Evolutionary conservation across 2,888 invertebrate genomes (phyloP).

Genomic region (Spicauda simplicius): DNA sequence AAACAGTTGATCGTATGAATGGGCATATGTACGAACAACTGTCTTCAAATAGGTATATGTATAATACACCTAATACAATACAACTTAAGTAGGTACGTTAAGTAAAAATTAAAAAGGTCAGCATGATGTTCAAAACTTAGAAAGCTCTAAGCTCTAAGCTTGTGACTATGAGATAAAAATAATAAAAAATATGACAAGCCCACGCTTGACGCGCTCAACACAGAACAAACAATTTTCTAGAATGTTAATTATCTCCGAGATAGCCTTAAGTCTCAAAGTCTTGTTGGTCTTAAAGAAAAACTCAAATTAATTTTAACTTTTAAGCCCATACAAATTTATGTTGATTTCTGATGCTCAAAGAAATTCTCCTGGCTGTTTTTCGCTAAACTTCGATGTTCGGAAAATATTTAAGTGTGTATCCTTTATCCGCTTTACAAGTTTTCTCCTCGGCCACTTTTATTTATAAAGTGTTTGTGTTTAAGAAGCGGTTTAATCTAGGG

Average conservation of each 20-base stretch:
- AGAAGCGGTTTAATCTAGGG: neutral
- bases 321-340: constrained; percentile 41
- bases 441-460: neutral
- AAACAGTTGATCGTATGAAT: too few relatives aligned
- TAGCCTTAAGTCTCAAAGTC: constrained; percentile 27
- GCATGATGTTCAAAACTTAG: constrained; percentile 2
- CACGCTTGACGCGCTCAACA: constrained; percentile 3
- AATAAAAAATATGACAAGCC: constrained; percentile 22
- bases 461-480: neutral
- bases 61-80: too few relatives aligned
- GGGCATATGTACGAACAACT: too few relatives aligned
- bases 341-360: constrained; percentile 41
- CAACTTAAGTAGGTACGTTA: too few relatives aligned
- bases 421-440: constrained; percentile 15
- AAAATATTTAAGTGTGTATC: constrained; percentile 30
- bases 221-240: constrained; percentile 11
- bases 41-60: too few relatives aligned
- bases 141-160: constrained; percentile 1
- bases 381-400: constrained; percentile 32
- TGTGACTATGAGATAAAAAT: constrained; percentile 5
- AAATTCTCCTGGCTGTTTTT: constrained; percentile 38
- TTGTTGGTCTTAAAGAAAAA: constrained; percentile 32
- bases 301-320: constrained; percentile 38
- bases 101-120: neutral
- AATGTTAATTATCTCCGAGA: constrained; percentile 28